These are phyloP conservation scores for Strigamia transsilvanica DNA, from an alignment of 2,888 invertebrate species.

Conservation along the genomic window DNA sequence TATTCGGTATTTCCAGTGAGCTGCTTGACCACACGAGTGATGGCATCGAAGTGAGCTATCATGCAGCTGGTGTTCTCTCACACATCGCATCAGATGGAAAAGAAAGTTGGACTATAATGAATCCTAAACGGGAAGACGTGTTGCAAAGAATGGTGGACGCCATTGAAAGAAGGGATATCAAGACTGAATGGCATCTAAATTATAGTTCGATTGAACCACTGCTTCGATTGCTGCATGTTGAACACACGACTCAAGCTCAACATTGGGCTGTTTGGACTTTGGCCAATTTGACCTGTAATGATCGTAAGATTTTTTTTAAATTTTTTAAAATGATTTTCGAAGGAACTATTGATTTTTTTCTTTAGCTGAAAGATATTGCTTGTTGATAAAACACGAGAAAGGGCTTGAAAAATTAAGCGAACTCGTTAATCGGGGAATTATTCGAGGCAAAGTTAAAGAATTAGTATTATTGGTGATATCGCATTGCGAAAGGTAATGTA, in stretches of 20 bases:
- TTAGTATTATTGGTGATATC: conserved; percentile 53
- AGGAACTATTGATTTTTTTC: too few relatives aligned
- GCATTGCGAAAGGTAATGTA: conserved; percentile 55
- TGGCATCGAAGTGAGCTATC: conserved; percentile 96
- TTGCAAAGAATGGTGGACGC: too few relatives aligned
- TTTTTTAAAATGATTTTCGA: too few relatives aligned
- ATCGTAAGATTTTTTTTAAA: conserved; percentile 72
- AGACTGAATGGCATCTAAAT: too few relatives aligned
- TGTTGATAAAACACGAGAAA: conserved; percentile 83
- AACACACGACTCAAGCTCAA: too few relatives aligned
- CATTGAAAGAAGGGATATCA: too few relatives aligned
- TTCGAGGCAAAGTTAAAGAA: too few relatives aligned
- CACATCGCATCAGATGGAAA: conserved; percentile 94
- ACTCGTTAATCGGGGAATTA: conserved; percentile 58
- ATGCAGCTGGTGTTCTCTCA: conserved; percentile 93
- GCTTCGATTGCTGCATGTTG: too few relatives aligned
- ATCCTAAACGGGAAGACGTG: conserved; percentile 78
- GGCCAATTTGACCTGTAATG: conserved; percentile 92
- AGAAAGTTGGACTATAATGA: conserved; percentile 79
- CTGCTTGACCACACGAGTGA: conserved; percentile 80
- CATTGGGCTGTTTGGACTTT: conserved; percentile 97
- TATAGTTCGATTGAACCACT: too few relatives aligned
- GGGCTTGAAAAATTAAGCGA: conserved; percentile 77
- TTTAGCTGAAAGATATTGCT: conserved; percentile 90
- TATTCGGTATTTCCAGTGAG: too few relatives aligned